Evolutionary conservation across 2,888 invertebrate species (phyloP).

Genomic region (Margaritifera margaritifera): DNA sequence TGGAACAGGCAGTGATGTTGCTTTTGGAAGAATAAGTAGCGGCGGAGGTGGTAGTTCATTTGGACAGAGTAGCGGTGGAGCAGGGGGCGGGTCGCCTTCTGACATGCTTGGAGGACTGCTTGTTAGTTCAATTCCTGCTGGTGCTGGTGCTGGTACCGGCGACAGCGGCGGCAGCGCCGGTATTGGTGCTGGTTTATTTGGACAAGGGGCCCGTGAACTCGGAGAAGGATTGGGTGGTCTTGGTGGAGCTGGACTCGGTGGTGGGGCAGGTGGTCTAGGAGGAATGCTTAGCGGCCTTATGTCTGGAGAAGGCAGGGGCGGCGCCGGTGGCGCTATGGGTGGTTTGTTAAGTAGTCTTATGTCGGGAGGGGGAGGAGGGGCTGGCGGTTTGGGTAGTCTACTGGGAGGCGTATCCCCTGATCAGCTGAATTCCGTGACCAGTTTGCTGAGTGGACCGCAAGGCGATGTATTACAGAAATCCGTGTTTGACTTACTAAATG

Average conservation of each 20-base stretch:
- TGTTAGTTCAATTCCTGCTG: conserved; percentile 2
- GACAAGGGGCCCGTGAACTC: conserved; percentile 7
- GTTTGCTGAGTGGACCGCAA: too few relatives aligned
- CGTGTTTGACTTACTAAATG: too few relatives aligned
- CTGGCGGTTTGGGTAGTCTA: conserved; percentile 9
- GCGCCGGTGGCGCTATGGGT: conserved; percentile 13
- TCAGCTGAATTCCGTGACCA: too few relatives aligned
- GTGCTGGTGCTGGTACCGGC: neutral
- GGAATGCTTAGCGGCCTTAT: conserved; percentile 1
- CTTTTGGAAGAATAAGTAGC: conserved; percentile 9
- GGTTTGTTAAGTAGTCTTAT: conserved; percentile 1
- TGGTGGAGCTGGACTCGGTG: conserved; percentile 3
- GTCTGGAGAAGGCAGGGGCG: neutral
- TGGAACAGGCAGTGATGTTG: neutral
- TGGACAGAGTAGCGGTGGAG: neutral
- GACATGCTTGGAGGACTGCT: neutral
- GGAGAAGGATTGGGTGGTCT: conserved; percentile 2
- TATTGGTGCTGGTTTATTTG: neutral
- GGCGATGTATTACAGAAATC: too few relatives aligned
- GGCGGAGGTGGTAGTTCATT: conserved; percentile 8
- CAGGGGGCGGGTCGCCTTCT: neutral
- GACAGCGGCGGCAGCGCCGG: neutral
- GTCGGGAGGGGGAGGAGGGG: conserved; percentile 9
- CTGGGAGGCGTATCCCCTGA: too few relatives aligned
- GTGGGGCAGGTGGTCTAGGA: conserved; percentile 15